Conservation (phyloP, 2,888 invertebrate genomes). For the Synanthedon andrenaeformis region DNA sequence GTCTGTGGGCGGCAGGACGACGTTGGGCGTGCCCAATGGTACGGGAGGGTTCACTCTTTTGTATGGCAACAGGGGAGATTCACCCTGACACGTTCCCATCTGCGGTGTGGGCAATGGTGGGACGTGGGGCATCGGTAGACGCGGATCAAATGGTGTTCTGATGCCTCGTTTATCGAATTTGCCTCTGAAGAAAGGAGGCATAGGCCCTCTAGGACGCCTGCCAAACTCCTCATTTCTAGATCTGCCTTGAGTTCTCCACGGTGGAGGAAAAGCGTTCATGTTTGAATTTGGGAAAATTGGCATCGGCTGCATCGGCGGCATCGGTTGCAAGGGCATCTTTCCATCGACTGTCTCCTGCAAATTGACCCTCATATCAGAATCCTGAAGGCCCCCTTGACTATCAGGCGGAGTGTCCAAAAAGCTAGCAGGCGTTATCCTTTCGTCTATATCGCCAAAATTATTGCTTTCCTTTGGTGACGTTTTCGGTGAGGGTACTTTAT, state of each 20-base stretch:
- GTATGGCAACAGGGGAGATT: slow-evolving; percentile 43
- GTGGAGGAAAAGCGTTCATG: slow-evolving; percentile 23
- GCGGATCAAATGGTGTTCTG: slow-evolving; percentile 36
- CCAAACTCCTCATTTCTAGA: slow-evolving; percentile 43
- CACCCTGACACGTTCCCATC: slow-evolving; percentile 46
- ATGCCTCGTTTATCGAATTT: slow-evolving; percentile 42
- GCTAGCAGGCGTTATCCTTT: slow-evolving; percentile 46
- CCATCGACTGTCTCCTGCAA: slow-evolving; percentile 24
- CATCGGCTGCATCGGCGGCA: slow-evolving; percentile 42
- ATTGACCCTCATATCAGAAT: slow-evolving; percentile 53
- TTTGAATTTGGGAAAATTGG: neutral
- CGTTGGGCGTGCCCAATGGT: slow-evolving; percentile 46
- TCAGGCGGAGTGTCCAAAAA: slow-evolving; percentile 42
- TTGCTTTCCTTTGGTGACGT: slow-evolving; percentile 42
- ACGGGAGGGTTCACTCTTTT: slow-evolving; percentile 42
- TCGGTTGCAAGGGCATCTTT: slow-evolving; percentile 31
- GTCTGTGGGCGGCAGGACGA: slow-evolving; percentile 46
- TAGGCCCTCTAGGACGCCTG: slow-evolving; percentile 41
- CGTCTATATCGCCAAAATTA: slow-evolving; percentile 64
- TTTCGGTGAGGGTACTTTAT: slow-evolving; percentile 61
- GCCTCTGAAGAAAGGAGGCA: slow-evolving; percentile 38
- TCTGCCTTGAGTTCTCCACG: slow-evolving; percentile 45
- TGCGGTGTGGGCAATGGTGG: slow-evolving; percentile 41
- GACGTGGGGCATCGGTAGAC: slow-evolving; percentile 20
- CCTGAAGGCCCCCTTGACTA: slow-evolving; percentile 32